phyloP scores from a whole-genome alignment of 2,113 vertebrate genomes.

The Tylochromis polylepis region DNA sequence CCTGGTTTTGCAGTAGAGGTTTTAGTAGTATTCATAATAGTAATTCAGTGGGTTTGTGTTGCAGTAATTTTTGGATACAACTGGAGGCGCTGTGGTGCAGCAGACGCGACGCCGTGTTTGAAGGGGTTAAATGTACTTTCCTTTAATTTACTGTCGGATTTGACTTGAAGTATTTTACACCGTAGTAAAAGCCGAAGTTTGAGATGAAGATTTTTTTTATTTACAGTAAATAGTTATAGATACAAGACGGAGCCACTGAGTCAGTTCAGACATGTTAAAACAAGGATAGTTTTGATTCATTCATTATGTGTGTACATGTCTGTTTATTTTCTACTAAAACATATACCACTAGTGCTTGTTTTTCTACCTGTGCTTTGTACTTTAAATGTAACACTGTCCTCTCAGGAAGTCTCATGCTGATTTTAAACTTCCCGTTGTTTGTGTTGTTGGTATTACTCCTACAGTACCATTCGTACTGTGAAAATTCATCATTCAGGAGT shows the following conservation, averaged over 20 bases:
- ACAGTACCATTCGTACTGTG: accelerated
- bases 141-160: not conserved
- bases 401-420: not conserved
- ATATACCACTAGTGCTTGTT: accelerated
- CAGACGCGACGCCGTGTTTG: accelerated
- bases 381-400: accelerated
- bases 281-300: not conserved
- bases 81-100: not conserved
- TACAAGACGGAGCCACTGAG: not conserved
- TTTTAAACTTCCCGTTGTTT: not conserved
- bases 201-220: not conserved
- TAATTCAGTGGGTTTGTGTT: not conserved
- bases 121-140: not conserved
- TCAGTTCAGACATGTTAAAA: not conserved
- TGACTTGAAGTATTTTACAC: not conserved
- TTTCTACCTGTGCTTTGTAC: not conserved
- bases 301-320: accelerated
- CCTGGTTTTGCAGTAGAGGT: not conserved
- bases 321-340: not conserved
- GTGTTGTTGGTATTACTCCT: not conserved
- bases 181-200: not conserved
- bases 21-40: not conserved
- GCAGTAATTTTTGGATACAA: not conserved
- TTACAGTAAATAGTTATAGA: not conserved
- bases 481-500: not conserved